These are phyloP conservation scores for Crocallis elinguaria DNA, from an alignment of 2,888 invertebrate genomes.

Conservation along the genomic window DNA sequence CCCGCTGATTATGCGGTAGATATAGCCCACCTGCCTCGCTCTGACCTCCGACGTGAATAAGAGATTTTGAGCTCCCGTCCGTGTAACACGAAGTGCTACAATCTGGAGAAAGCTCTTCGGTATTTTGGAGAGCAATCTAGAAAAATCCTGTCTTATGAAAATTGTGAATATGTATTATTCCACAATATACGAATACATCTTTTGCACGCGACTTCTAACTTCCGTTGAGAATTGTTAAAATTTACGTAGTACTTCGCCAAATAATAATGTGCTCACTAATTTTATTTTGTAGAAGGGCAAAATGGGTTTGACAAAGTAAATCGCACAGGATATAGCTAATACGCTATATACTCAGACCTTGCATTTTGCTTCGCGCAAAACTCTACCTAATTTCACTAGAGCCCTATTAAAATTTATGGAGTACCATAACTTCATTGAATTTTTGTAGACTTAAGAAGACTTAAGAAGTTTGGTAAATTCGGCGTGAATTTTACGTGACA, in stretches of 20 bases:
- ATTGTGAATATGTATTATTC: conserved; percentile 14
- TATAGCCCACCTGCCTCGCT: conserved; percentile 34
- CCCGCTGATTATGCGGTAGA: conserved; percentile 42
- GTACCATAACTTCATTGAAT: background rate
- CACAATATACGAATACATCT: background rate
- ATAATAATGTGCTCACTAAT: too few species aligned
- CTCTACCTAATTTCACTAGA: background rate
- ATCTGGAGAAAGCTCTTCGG: conserved; percentile 19
- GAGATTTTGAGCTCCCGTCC: conserved; percentile 34
- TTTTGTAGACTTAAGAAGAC: background rate
- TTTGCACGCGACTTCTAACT: background rate
- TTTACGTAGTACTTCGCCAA: too few species aligned
- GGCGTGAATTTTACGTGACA: conserved; percentile 6
- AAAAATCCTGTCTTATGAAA: conserved; percentile 16
- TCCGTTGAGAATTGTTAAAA: background rate
- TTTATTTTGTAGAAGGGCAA: too few species aligned
- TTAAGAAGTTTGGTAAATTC: conserved; percentile 1
- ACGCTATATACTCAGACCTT: too few species aligned
- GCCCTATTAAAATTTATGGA: background rate
- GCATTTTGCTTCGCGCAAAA: too few species aligned
- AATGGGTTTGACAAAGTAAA: too few species aligned
- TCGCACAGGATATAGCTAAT: too few species aligned
- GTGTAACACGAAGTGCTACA: conserved; percentile 10
- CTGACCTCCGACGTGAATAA: conserved; percentile 33
- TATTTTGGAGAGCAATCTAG: conserved; percentile 22